These are phyloP conservation scores for Tragelaphus scriptus DNA, from an alignment of 2,113 vertebrate genomes.

Conservation along the genomic window DNA sequence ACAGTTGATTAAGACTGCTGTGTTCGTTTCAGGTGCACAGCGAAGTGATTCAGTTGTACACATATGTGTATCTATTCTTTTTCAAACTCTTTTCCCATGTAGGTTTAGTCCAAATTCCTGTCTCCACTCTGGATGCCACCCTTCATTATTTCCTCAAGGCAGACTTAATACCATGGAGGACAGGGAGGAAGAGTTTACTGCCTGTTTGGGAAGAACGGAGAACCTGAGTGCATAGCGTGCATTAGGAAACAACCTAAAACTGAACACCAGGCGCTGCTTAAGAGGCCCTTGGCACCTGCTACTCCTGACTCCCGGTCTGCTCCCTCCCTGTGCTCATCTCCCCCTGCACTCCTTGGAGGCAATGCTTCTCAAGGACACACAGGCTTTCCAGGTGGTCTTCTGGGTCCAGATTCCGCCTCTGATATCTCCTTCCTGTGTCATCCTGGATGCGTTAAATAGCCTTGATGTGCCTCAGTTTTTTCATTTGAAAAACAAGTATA, in stretches of 20 bases:
- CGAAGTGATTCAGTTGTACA: neutral
- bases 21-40: neutral
- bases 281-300: neutral
- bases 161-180: neutral
- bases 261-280: neutral
- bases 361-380: neutral
- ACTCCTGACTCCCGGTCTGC: neutral
- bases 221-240: neutral
- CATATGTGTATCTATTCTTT: neutral
- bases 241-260: neutral
- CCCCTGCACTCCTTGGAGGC: neutral
- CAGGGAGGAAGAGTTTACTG: neutral
- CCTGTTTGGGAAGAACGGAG: neutral
- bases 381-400: neutral
- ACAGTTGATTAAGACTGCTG: neutral
- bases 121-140: neutral
- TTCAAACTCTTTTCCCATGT: neutral
- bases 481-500: neutral
- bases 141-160: neutral
- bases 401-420: neutral
- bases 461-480: neutral
- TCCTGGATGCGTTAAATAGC: neutral
- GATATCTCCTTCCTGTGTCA: neutral
- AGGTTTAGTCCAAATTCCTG: neutral
- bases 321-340: neutral